A percentile compares a stretch with the other conserved stretches of the same genome.
Conservation (phyloP, 2,888 invertebrate species). For the Drosophila anomelani region DNA sequence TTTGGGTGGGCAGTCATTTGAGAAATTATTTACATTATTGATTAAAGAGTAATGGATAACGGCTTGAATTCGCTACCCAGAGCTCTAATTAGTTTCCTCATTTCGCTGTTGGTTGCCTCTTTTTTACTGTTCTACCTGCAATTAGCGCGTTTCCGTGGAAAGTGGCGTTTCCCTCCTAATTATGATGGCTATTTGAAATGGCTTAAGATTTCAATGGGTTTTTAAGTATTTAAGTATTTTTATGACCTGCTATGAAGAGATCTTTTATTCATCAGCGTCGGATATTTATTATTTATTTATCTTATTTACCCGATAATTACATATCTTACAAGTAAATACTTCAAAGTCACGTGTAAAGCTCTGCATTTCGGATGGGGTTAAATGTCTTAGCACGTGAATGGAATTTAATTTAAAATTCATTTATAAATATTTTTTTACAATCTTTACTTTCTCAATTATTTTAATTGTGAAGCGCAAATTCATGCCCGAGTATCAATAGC, state of each 20-base stretch:
- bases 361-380: neutral
- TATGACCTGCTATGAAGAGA: no score
- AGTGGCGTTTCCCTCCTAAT: slow-evolving; percentile 14
- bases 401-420: neutral
- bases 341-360: slow-evolving; percentile 12
- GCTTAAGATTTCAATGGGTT: slow-evolving; percentile 2
- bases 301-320: slow-evolving; percentile 1
- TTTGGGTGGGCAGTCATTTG: neutral
- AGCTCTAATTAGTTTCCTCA: slow-evolving; percentile 28
- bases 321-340: neutral
- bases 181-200: slow-evolving; percentile 15
- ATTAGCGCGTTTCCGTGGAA: slow-evolving; percentile 26
- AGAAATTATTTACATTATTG: slow-evolving; percentile 11
- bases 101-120: slow-evolving; percentile 1
- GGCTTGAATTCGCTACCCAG: neutral
- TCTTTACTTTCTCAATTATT: neutral
- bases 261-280: no score
- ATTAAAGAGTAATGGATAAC: slow-evolving; percentile 16
- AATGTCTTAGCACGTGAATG: neutral
- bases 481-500: slow-evolving; percentile 7
- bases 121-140: slow-evolving; percentile 21
- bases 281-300: no score
- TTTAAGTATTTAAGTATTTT: neutral
- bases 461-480: neutral
- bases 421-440: neutral